Evolutionary conservation across 1,140 invertebrate genomes (phyloP), one percentile per base, ranked within the genome.

Genomic region (Globodera rostochiensis): DNA sequence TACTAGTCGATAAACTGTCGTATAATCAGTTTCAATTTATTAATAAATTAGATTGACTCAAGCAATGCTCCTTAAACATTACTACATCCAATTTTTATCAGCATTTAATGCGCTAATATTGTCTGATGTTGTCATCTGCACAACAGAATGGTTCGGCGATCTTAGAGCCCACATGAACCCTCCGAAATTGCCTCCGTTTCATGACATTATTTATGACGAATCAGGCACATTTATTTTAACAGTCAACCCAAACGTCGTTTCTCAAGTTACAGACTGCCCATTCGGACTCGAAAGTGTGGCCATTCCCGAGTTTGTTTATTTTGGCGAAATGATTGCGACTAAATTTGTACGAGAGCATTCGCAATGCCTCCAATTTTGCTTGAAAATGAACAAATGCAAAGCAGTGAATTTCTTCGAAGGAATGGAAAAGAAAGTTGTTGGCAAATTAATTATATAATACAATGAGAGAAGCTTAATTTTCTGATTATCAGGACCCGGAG

Each of bases 111-210:
- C 15, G 15, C 19, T 60, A 19, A 15, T 15, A 60, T 50, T 50
- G 50, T 15, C 13, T 13, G 57, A 15, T 15, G 6, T 19, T 45
- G 69, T 71, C 19, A 13, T 71, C 69, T 71, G 69, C 25, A 89
- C 89, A n/a, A 89, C 88, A 13, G 88, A 89, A 85, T 89, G 88
- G 88, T 89, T 89, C 79, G 88, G 88, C 46, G 88, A 89, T 83
- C 78, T 87, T 7, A 74, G 88, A 36, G 88, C 88, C 36, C 85
- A 90, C 66, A 36, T 90, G 73, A 90, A 90, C 81, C 88, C 88
- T 53, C 74, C 86, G 15, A 70, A 81, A 73, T 47, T 75, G 5
- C 84, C 87, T 4, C 77, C 88, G 21, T 89, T 89, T 77, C 89
- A 89, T 70, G 88, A 90, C 82, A 86, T 89, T n/a, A 84, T 81